Conservation (phyloP, 2,113 vertebrate species). For the Alligator sinensis region DNA sequence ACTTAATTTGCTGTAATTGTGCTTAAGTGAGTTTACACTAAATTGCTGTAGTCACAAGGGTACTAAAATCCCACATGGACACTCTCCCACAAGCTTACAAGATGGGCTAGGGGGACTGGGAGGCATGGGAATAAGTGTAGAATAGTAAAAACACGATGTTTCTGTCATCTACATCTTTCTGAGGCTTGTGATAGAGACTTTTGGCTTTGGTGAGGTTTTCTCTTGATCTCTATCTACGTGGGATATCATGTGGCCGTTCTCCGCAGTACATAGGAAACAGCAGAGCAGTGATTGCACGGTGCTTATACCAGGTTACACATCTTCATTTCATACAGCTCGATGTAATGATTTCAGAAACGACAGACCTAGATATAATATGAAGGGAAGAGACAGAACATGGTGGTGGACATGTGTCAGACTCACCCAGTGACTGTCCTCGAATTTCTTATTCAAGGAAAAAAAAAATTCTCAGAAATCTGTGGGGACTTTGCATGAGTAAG, state of each 20-base stretch:
- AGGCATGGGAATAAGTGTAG: background rate
- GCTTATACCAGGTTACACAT: constrained; percentile 46
- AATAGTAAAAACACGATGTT: constrained; percentile 11
- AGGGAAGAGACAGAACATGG: constrained; percentile 54
- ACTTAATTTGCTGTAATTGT: background rate
- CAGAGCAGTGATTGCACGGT: constrained; percentile 58
- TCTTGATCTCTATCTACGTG: constrained; percentile 39
- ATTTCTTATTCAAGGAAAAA: constrained; percentile 51
- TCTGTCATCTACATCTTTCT: constrained; percentile 45
- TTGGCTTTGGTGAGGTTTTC: constrained; percentile 41
- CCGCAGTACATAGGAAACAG: constrained; percentile 58
- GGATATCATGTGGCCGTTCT: constrained; percentile 70
- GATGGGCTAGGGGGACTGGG: background rate
- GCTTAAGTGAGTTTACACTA: background rate
- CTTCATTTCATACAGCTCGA: constrained; percentile 65
- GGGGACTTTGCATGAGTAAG: constrained; percentile 58
- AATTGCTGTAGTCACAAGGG: background rate
- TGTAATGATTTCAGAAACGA: constrained; percentile 66
- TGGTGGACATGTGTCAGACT: constrained; percentile 28
- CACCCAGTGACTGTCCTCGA: constrained; percentile 8
- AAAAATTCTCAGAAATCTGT: constrained; percentile 55
- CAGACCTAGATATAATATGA: constrained; percentile 47
- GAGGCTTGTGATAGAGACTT: constrained; percentile 63
- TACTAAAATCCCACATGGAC: background rate
- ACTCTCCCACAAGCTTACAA: background rate